These are phyloP conservation scores for Clinocottus analis DNA, from an alignment of 2,113 vertebrate species.

Conservation along the genomic window DNA sequence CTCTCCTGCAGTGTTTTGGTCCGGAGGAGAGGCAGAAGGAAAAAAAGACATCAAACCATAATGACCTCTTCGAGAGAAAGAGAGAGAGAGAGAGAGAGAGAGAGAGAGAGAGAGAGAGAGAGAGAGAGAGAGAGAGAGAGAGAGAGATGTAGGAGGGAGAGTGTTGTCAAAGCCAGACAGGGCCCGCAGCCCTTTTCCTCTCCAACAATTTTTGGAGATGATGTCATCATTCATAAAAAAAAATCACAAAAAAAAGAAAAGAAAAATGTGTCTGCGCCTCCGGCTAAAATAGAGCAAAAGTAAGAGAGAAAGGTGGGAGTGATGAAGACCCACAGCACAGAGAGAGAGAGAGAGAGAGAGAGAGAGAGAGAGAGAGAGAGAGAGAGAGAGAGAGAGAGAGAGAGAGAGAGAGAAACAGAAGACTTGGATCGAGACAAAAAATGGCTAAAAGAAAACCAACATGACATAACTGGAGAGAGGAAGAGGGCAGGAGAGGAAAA, in stretches of 20 bases:
- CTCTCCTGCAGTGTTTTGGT: constrained; percentile 28
- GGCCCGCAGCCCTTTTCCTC: constrained; percentile 70
- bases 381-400: not conserved
- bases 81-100: constrained; percentile 24
- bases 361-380: not conserved
- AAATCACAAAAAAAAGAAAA: constrained; percentile 43
- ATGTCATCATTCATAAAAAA: constrained; percentile 74
- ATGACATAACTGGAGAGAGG: not conserved
- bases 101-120: constrained; percentile 16
- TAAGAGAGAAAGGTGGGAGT: constrained; percentile 17
- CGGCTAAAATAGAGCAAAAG: constrained; percentile 44
- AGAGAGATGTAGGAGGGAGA: constrained; percentile 34
- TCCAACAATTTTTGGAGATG: constrained; percentile 74
- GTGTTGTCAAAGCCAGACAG: constrained; percentile 68
- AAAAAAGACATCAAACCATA: constrained; percentile 40
- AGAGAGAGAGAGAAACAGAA: not conserved
- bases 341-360: not conserved
- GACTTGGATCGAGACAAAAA: constrained; percentile 1
- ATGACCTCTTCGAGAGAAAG: constrained; percentile 54
- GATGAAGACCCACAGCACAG: not conserved
- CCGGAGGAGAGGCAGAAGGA: constrained; percentile 8
- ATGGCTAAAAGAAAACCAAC: constrained; percentile 1
- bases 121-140: constrained; percentile 36
- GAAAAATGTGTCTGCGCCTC: constrained; percentile 64
- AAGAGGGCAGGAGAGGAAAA: not conserved